Conservation (phyloP, 1,140 invertebrate genomes). For the Gonatopus flavifemur region DNA sequence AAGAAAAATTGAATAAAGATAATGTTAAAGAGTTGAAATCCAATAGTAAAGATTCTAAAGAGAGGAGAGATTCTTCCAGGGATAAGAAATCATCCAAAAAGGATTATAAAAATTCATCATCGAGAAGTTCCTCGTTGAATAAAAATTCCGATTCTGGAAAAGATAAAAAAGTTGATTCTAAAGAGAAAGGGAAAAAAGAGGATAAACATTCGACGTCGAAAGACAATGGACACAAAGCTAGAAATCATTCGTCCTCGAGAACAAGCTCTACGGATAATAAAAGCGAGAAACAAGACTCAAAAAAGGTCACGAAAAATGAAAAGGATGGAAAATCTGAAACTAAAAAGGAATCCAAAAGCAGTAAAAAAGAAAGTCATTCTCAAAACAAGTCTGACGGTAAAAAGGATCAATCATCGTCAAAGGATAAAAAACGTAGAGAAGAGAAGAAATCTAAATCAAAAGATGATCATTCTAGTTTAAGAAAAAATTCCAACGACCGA, state of each 20-base stretch:
- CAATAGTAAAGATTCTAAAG: slow-evolving; percentile 34
- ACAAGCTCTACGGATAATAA: slow-evolving; percentile 21
- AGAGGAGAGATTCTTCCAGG: slow-evolving; percentile 37
- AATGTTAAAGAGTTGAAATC: slow-evolving; percentile 30
- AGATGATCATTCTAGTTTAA: slow-evolving; percentile 52
- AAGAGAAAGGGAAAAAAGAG: slow-evolving; percentile 52
- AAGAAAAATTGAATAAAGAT: slow-evolving; percentile 48
- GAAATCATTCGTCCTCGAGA: slow-evolving; percentile 19
- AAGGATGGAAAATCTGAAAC: slow-evolving; percentile 23
- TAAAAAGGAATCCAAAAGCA: slow-evolving; percentile 36
- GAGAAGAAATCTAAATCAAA: slow-evolving; percentile 51
- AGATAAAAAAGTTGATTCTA: slow-evolving; percentile 44
- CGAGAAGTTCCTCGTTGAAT: slow-evolving; percentile 31
- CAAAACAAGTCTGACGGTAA: slow-evolving; percentile 37
- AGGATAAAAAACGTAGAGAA: slow-evolving; percentile 49
- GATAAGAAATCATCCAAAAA: slow-evolving; percentile 43
- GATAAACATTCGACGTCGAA: slow-evolving; percentile 35
- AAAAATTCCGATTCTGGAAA: slow-evolving; percentile 32
- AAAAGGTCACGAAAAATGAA: slow-evolving; percentile 22
- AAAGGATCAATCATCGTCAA: slow-evolving; percentile 34
- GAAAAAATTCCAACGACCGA: slow-evolving; percentile 51
- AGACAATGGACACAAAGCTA: slow-evolving; percentile 33
- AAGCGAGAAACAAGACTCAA: slow-evolving; percentile 22
- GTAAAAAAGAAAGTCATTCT: slow-evolving; percentile 24
- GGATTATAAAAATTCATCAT: slow-evolving; percentile 40